Conservation (phyloP, 2,888 invertebrate species). For the Urechis unicinctus region DNA sequence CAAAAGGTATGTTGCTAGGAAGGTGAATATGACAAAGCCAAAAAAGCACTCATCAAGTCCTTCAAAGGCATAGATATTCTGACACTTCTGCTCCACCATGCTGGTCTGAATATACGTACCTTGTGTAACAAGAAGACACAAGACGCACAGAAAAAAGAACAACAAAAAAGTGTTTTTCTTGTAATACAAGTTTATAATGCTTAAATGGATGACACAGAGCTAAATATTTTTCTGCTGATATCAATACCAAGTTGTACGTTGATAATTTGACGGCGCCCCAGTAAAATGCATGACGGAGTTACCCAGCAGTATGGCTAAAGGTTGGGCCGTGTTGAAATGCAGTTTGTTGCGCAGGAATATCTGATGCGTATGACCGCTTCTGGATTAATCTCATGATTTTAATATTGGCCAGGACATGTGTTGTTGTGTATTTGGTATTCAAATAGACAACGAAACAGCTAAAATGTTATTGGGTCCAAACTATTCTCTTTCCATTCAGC, state of each 20-base stretch:
- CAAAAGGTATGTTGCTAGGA: constrained; percentile 14
- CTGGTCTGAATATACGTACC: constrained; percentile 17
- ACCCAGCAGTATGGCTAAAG: too few relatives aligned
- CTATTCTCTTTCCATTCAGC: too few relatives aligned
- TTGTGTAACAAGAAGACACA: constrained; percentile 12
- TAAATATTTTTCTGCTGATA: constrained; percentile 15
- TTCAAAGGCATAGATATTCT: constrained; percentile 14
- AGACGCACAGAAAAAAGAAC: constrained; percentile 10
- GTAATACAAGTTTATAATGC: constrained; percentile 1
- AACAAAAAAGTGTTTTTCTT: constrained; percentile 3
- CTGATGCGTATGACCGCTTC: too few relatives aligned
- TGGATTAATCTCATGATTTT: too few relatives aligned
- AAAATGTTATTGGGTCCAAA: too few relatives aligned
- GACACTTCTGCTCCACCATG: constrained; percentile 7
- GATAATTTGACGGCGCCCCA: constrained; percentile 18
- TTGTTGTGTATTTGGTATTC: too few relatives aligned
- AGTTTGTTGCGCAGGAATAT: too few relatives aligned
- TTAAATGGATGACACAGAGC: constrained; percentile 11
- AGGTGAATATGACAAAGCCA: constrained; percentile 17
- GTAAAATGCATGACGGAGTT: constrained; percentile 18
- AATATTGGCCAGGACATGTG: too few relatives aligned
- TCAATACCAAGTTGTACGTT: constrained; percentile 18
- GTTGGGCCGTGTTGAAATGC: too few relatives aligned
- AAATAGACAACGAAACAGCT: too few relatives aligned
- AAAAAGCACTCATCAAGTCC: constrained; percentile 14